phyloP scores from a whole-genome alignment of 2,113 vertebrate species.

The Dipodomys spectabilis region DNA sequence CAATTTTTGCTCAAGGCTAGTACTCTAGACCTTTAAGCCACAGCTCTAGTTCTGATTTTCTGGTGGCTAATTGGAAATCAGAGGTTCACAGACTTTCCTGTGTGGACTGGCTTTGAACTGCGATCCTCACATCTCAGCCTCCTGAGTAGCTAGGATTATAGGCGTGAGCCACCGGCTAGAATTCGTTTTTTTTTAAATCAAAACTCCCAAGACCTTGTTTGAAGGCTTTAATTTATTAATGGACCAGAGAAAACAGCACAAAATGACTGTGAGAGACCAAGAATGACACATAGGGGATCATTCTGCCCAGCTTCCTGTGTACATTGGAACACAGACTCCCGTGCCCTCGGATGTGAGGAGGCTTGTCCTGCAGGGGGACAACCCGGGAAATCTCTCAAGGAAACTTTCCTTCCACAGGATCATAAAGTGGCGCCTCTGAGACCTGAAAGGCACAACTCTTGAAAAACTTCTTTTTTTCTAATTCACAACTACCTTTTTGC shows the following conservation, averaged over 20 bases:
- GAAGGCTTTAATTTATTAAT: constrained; percentile 74
- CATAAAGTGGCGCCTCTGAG: constrained; percentile 1
- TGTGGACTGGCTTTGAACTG: too few species aligned
- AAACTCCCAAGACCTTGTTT: constrained; percentile 63
- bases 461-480: not conserved
- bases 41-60: too few species aligned
- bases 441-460: constrained; percentile 3
- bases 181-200: constrained; percentile 65
- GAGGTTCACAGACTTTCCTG: too few species aligned
- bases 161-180: too few species aligned
- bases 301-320: not conserved
- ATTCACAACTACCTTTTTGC: not conserved
- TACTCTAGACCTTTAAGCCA: too few species aligned
- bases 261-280: constrained; percentile 49
- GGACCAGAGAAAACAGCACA: constrained; percentile 66
- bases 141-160: too few species aligned
- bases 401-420: not conserved
- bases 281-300: constrained; percentile 24
- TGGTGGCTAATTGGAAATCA: too few species aligned
- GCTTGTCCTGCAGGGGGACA: not conserved
- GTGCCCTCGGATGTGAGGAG: too few species aligned
- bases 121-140: too few species aligned
- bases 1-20: too few species aligned
- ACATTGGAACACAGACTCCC: not conserved
- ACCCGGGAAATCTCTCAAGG: not conserved